These are phyloP conservation scores for Onthophagus taurus DNA, from an alignment of 1,140 invertebrate species.

Conservation along the genomic window DNA sequence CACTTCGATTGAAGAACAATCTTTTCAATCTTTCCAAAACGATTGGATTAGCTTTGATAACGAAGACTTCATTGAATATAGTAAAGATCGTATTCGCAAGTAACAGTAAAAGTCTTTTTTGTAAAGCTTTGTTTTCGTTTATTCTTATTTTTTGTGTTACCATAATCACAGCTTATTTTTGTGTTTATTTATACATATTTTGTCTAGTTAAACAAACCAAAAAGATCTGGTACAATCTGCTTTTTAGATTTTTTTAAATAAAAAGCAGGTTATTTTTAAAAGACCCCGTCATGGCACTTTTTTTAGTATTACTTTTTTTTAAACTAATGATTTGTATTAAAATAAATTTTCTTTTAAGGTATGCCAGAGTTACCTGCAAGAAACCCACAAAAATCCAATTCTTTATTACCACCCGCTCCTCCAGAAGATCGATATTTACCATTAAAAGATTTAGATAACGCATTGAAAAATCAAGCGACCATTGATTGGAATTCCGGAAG, in stretches of 20 bases:
- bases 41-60: slow-evolving; percentile 7
- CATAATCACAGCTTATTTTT: background rate
- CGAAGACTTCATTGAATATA: slow-evolving; percentile 8
- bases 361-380: slow-evolving; percentile 15
- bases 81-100: slow-evolving; percentile 12
- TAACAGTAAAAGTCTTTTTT: no score
- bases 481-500: slow-evolving; percentile 29
- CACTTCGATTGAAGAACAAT: background rate
- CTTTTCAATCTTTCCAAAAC: background rate
- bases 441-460: slow-evolving; percentile 65
- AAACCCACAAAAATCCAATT: slow-evolving; percentile 6
- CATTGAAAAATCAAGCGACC: slow-evolving; percentile 28
- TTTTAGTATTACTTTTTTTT: no score
- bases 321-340: background rate
- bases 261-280: no score
- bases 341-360: slow-evolving; percentile 19
- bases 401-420: slow-evolving; percentile 35
- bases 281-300: no score
- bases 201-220: no score
- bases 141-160: slow-evolving; percentile 1
- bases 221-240: no score
- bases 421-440: slow-evolving; percentile 71
- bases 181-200: no score
- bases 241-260: no score
- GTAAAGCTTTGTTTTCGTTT: slow-evolving; percentile 1